Evolutionary conservation across 2,113 vertebrate species (phyloP).

Genomic region (Nansenia antarctica): DNA sequence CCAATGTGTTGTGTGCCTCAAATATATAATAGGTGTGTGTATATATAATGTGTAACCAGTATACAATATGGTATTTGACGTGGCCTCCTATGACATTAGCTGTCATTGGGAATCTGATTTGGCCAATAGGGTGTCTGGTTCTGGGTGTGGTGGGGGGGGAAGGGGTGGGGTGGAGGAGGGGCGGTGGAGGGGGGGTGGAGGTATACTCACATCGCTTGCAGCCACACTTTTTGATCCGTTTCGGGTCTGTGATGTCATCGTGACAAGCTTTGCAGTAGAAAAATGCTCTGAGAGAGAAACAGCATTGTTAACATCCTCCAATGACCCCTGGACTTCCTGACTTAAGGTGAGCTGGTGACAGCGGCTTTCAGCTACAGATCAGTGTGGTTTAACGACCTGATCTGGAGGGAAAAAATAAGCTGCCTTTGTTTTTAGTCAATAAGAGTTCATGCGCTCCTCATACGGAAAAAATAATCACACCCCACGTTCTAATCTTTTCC

Average conservation of each 20-base stretch:
- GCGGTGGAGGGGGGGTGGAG: slow-evolving; percentile 6
- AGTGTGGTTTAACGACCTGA: slow-evolving; percentile 40
- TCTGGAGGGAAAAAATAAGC: slow-evolving; percentile 32
- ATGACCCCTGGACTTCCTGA: too few relatives aligned
- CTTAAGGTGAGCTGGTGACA: slow-evolving; percentile 24
- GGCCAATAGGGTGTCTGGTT: slow-evolving; percentile 23
- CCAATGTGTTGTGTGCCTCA: too few relatives aligned
- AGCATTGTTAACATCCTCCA: slow-evolving; percentile 68
- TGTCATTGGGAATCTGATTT: too few relatives aligned
- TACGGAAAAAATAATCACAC: slow-evolving; percentile 29
- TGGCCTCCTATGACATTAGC: too few relatives aligned
- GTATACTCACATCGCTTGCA: slow-evolving; percentile 98
- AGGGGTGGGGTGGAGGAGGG: not conserved
- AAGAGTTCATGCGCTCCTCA: slow-evolving; percentile 35
- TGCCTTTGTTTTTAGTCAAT: not conserved
- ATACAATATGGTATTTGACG: too few relatives aligned
- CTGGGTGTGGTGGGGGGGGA: not conserved
- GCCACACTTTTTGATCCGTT: slow-evolving; percentile 99
- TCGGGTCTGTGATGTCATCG: slow-evolving; percentile 98
- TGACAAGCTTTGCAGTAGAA: slow-evolving; percentile 99
- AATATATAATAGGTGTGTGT: too few relatives aligned
- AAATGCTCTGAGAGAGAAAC: slow-evolving; percentile 90
- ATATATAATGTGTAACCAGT: too few relatives aligned
- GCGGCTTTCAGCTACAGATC: slow-evolving; percentile 41
- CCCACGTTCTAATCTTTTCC: slow-evolving; percentile 35